These are phyloP conservation scores for Eulacestoma nigropectus DNA, from an alignment of 2,113 vertebrate genomes.

Conservation along the genomic window DNA sequence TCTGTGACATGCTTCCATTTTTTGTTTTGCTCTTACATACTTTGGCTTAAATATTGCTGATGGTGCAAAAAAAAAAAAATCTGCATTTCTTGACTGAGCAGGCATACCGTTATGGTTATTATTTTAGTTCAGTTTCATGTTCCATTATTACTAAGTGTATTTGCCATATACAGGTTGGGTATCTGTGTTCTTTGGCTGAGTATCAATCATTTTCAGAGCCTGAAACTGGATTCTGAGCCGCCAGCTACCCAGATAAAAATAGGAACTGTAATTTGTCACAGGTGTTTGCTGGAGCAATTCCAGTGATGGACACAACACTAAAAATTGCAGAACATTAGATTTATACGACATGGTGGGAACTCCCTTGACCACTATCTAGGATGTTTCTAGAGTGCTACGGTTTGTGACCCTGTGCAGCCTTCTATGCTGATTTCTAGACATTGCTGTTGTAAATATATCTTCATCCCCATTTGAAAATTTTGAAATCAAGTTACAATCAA, in stretches of 20 bases:
- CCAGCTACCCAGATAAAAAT: neutral
- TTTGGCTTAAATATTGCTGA: neutral
- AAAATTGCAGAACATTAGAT: neutral
- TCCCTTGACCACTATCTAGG: neutral
- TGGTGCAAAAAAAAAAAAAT: neutral
- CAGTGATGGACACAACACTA: neutral
- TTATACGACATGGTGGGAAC: neutral
- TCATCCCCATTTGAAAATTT: neutral
- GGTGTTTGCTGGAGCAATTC: conserved; percentile 19
- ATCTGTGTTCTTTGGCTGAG: neutral
- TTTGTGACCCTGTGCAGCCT: neutral
- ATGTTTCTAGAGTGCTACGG: neutral
- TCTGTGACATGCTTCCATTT: neutral
- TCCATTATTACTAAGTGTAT: neutral
- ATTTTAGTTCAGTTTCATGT: neutral
- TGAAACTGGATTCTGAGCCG: conserved; percentile 27
- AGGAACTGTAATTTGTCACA: conserved; percentile 23
- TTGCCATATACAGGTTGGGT: neutral
- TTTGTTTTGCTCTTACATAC: neutral
- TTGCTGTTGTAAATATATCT: neutral
- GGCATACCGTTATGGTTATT: neutral
- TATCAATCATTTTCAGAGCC: neutral
- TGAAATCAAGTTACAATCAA: neutral
- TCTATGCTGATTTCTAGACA: neutral
- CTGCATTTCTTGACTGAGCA: neutral